Evolutionary conservation across 37 sponge, comb jelly and placozoan genomes (phyloP).

Genomic region (Dysidea cf. avara): DNA sequence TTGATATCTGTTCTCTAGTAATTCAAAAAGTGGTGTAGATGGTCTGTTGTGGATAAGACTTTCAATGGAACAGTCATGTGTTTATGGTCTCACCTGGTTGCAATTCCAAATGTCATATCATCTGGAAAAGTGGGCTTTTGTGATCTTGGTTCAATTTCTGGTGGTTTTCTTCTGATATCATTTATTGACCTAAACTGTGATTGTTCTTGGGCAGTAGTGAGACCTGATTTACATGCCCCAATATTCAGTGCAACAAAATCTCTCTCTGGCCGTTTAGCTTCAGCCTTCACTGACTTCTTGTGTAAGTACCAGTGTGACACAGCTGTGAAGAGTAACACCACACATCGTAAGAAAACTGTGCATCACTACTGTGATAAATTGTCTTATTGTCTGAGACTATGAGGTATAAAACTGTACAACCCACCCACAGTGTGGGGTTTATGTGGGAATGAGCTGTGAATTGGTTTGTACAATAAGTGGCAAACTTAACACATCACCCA

Average conservation of each 20-base stretch:
- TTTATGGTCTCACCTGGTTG: constrained; percentile 54
- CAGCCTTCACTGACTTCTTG: constrained; percentile 1
- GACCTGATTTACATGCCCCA: constrained; percentile 64
- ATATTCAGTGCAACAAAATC: constrained; percentile 87
- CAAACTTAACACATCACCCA: constrained; percentile 1
- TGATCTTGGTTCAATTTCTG: neutral
- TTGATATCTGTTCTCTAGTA: constrained; percentile 79
- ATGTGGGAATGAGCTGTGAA: too few relatives aligned
- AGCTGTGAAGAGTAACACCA: constrained; percentile 36
- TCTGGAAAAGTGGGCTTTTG: constrained; percentile 19
- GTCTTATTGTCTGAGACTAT: too few relatives aligned
- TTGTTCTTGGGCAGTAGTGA: constrained; percentile 92
- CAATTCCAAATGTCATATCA: constrained; percentile 77
- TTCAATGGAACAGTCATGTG: neutral
- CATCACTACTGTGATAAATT: too few relatives aligned
- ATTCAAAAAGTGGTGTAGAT: constrained; percentile 83
- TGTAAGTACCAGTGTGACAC: constrained; percentile 54
- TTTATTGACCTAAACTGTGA: constrained; percentile 78
- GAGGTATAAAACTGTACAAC: too few relatives aligned
- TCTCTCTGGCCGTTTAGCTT: constrained; percentile 37
- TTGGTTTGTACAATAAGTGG: too few relatives aligned
- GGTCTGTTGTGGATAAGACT: constrained; percentile 47
- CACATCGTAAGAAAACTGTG: too few relatives aligned
- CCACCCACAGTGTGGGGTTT: too few relatives aligned
- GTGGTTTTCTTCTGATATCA: constrained; percentile 63